These are phyloP conservation scores for Mirza zaza DNA, from an alignment of 2,113 vertebrate species.

Conservation along the genomic window DNA sequence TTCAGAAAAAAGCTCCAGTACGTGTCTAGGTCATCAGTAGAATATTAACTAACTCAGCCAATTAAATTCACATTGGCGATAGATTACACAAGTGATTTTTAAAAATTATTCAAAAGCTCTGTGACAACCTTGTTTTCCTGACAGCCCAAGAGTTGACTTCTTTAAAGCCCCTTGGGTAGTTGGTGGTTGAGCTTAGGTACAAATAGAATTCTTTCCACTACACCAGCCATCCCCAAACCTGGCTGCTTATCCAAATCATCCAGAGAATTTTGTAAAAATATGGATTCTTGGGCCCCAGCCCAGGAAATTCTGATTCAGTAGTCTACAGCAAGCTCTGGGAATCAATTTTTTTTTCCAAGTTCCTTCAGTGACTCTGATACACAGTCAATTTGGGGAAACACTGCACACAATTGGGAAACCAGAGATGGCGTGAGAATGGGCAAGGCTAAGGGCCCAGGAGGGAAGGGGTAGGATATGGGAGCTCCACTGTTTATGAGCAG, in stretches of 20 bases:
- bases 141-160: neutral
- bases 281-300: constrained; percentile 38
- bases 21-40: neutral
- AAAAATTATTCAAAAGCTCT: neutral
- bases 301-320: constrained; percentile 55
- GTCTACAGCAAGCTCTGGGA: constrained; percentile 14
- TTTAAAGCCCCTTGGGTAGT: neutral
- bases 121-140: neutral
- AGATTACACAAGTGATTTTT: neutral
- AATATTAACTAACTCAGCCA: neutral
- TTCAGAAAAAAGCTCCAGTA: constrained; percentile 7
- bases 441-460: neutral
- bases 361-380: neutral
- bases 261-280: constrained; percentile 56
- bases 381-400: neutral
- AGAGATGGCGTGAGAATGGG: neutral
- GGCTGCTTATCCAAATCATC: constrained; percentile 3
- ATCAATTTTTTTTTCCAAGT: neutral
- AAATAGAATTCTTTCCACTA: constrained; percentile 29
- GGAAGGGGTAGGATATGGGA: neutral
- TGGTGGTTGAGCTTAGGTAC: neutral
- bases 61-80: neutral
- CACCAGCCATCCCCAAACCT: neutral
- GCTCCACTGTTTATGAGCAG: too few species aligned
- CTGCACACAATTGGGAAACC: neutral